Evolutionary conservation across 1,140 invertebrate genomes (phyloP), one percentile per base, ranked within the genome.

Genomic region (Pseudoatta argentina): DNA sequence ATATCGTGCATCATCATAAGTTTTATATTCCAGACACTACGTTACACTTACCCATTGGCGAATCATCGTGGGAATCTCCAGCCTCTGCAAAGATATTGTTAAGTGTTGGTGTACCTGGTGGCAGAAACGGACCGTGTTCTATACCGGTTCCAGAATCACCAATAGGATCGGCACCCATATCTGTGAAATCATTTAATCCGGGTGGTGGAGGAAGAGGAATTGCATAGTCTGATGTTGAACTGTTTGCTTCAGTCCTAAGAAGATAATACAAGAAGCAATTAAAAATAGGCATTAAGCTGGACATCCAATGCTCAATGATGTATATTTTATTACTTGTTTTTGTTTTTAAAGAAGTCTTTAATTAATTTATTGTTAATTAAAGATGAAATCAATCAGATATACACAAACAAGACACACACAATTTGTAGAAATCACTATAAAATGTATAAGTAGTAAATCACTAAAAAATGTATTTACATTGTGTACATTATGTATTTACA

Each of bases 71-170:
- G 61, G 90, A 92, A 91, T 94, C 93, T 57, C 92, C 91, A 67
- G 91, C 90, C 57, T 95, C 95, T 48, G 93, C 88, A 88, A 95
- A 95, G 30, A 95, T 89, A 87, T 94, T 94, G 53, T 95, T 94
- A 48, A 95, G 87, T 27, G 92, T 88, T 77, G 91, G 79, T 59
- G 82, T 75, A 51, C 91, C 92, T 44, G 95, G 87, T 39, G 94
- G 93, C 77, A 94, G 89, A 89, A 94, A 95, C 64, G 94, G 94
- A 66, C 94, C 94, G 75, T 95, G 92, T 61, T 94, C 93, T 66
- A 93, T 86, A 44, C 93, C 92, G 72, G 90, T 89, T 64, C 83
- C 91, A 71, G 86, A 90, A 77, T 93, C 91, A 7, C 61, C 14
- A 16, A 92, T 91, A 10, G 92, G 78, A 85, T 95, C 94, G 18